Evolutionary conservation across 2,113 vertebrate species (phyloP).

Genomic region (Callochromis pleurospilus): DNA sequence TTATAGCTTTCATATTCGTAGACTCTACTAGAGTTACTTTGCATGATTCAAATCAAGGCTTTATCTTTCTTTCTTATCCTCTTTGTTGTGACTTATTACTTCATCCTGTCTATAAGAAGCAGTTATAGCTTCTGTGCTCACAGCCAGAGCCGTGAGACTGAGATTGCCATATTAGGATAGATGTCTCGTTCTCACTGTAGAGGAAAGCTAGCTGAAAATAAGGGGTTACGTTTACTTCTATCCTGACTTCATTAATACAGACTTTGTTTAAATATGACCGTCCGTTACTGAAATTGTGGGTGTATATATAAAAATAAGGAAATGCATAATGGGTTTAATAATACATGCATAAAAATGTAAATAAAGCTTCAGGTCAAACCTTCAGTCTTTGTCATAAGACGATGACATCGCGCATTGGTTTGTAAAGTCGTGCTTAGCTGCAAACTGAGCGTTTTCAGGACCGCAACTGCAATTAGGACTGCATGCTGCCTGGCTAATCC

Average conservation of each 20-base stretch:
- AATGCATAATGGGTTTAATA: background rate
- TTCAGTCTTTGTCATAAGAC: background rate
- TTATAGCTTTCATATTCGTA: background rate
- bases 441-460: background rate
- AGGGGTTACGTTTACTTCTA: background rate
- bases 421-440: background rate
- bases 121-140: background rate
- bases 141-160: background rate
- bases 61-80: background rate
- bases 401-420: fast-evolving
- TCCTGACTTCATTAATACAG: background rate
- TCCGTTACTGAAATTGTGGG: fast-evolving
- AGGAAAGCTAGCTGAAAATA: background rate
- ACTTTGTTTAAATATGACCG: background rate
- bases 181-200: background rate
- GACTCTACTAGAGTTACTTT: background rate
- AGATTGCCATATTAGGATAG: background rate
- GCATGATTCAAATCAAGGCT: background rate
- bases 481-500: background rate
- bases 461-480: background rate
- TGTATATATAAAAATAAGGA: background rate
- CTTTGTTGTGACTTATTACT: background rate
- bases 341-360: background rate
- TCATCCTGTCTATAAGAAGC: background rate
- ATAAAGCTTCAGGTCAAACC: background rate